Evolutionary conservation across 2,113 vertebrate species (phyloP).

Genomic region (Labeo rohita): DNA sequence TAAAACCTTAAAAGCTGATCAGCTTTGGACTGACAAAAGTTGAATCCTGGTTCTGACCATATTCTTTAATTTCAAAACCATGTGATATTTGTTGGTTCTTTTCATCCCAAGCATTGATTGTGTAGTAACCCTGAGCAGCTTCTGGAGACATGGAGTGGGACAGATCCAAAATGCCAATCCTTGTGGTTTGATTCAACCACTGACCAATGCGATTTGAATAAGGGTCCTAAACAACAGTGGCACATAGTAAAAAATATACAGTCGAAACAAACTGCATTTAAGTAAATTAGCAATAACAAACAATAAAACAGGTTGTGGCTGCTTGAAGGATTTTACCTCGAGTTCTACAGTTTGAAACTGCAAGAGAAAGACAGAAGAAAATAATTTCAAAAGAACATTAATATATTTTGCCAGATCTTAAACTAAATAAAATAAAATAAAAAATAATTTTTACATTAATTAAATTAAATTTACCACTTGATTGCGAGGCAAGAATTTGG

Average conservation of each 20-base stretch:
- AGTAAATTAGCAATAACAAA: too few species aligned
- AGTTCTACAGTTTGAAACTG: conserved; percentile 73
- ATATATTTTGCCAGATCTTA: background rate
- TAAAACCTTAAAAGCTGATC: too few species aligned
- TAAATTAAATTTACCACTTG: conserved; percentile 59
- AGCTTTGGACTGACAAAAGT: background rate
- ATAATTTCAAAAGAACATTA: background rate
- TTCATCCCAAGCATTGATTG: conserved; percentile 61
- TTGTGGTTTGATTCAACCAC: too few species aligned
- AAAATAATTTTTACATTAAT: background rate
- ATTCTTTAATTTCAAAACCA: conserved; percentile 72
- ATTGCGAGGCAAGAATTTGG: conserved; percentile 60
- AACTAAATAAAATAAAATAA: background rate
- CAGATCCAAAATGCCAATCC: conserved; percentile 66
- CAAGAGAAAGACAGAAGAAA: conserved; percentile 50
- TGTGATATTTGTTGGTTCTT: conserved; percentile 56
- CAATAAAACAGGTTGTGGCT: background rate
- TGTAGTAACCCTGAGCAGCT: conserved; percentile 66
- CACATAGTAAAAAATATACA: background rate
- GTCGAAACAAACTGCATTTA: background rate
- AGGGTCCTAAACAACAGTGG: conserved; percentile 66
- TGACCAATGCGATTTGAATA: background rate
- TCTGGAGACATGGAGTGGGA: conserved; percentile 67
- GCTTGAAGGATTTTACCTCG: conserved; percentile 59
- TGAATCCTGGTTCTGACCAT: conserved; percentile 65